A percentile compares a stretch with the other conserved stretches of the same genome.
phyloP scores from a whole-genome alignment of 53 echinoderm and acorn worm genomes.

The Antedon mediterranea region DNA sequence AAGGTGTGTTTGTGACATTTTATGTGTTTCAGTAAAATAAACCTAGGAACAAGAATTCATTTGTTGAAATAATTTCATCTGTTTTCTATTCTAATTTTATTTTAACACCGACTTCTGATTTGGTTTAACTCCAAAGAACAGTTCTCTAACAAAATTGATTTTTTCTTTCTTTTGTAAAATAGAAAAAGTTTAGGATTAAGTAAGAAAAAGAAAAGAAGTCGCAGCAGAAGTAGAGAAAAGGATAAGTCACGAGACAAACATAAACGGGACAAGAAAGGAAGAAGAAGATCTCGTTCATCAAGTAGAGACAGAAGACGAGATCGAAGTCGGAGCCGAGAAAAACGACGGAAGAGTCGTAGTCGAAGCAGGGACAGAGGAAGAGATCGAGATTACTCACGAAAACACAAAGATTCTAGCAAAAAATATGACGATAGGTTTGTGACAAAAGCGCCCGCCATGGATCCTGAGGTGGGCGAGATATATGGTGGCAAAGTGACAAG shows the following conservation, averaged over 20 bases:
- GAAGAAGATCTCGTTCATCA: slow-evolving; percentile 39
- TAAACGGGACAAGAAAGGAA: slow-evolving; percentile 23
- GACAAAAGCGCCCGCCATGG: slow-evolving; percentile 65
- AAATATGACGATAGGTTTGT: slow-evolving; percentile 52
- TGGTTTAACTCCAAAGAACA: no score
- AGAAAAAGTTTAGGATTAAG: neutral
- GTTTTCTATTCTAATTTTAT: no score
- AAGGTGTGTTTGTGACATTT: no score
- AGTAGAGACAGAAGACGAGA: slow-evolving; percentile 22
- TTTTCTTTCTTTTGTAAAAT: neutral
- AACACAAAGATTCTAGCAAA: slow-evolving; percentile 9
- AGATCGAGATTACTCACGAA: slow-evolving; percentile 4
- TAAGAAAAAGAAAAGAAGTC: slow-evolving; percentile 22
- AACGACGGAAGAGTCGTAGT: slow-evolving; percentile 18
- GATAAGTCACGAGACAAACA: slow-evolving; percentile 27
- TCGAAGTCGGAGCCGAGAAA: slow-evolving; percentile 1
- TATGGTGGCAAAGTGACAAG: slow-evolving; percentile 94
- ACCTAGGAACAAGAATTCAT: no score
- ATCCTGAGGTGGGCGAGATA: slow-evolving; percentile 68
- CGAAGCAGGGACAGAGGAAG: slow-evolving; percentile 26
- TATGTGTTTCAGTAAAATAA: no score
- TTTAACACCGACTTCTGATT: no score
- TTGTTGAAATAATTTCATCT: no score
- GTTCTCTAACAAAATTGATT: no score
- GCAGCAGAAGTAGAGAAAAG: slow-evolving; percentile 31